Evolutionary conservation across 2,797 vertebrate genomes (phyloP).

Genomic region (Rhinella marina): DNA sequence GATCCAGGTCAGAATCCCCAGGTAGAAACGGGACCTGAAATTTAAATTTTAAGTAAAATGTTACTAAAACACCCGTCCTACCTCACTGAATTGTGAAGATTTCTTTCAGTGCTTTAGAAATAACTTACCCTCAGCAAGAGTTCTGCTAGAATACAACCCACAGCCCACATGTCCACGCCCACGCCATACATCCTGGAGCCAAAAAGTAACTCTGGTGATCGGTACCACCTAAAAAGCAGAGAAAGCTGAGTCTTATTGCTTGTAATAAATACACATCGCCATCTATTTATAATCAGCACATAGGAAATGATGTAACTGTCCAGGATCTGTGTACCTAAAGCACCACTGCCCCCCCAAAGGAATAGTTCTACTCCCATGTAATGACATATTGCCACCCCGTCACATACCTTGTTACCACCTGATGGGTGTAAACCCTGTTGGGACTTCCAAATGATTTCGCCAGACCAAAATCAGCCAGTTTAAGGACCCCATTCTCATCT

Average conservation of each 20-base stretch:
- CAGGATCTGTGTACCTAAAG: not conserved
- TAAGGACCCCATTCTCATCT: conserved; percentile 92
- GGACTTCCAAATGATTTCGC: conserved; percentile 97
- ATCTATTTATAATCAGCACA: not conserved
- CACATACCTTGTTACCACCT: conserved; percentile 93
- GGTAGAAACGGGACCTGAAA: conserved; percentile 92
- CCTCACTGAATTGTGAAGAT: not conserved
- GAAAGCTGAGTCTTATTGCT: not conserved
- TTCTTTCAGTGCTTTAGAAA: not conserved
- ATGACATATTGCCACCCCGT: not conserved
- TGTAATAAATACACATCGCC: not conserved
- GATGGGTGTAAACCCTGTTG: conserved; percentile 94
- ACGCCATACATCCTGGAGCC: conserved; percentile 97
- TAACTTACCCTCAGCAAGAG: conserved; percentile 88
- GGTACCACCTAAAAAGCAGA: conserved; percentile 85
- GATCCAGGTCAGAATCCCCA: conserved; percentile 96
- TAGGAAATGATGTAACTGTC: not conserved
- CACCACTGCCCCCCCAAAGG: too few relatives aligned
- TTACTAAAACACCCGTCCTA: not conserved
- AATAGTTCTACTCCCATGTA: not conserved
- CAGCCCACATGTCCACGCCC: conserved; percentile 98
- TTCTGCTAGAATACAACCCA: conserved; percentile 96
- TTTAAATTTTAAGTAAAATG: not conserved
- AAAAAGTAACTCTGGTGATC: conserved; percentile 93
- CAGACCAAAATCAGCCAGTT: conserved; percentile 96